A percentile compares a stretch with the other conserved stretches of the same genome.
Conservation (phyloP, 1,140 invertebrate genomes). For the Anastrepha obliqua region DNA sequence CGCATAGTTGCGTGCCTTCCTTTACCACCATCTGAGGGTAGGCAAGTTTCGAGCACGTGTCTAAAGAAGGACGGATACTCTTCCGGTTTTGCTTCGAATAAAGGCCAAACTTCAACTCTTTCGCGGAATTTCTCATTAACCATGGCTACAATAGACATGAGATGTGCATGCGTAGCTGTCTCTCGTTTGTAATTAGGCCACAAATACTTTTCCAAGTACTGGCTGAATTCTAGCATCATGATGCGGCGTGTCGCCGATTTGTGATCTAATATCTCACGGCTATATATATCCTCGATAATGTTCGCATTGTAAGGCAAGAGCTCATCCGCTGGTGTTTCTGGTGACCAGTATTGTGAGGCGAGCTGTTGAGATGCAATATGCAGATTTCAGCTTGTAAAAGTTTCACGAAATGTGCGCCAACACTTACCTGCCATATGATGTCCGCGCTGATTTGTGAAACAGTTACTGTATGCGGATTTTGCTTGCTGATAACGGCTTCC, state of each 20-base stretch:
- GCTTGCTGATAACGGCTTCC: not conserved
- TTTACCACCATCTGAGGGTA: slow-evolving; percentile 58
- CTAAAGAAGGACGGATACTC: slow-evolving; percentile 93
- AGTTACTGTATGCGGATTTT: slow-evolving; percentile 53
- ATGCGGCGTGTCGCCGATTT: slow-evolving; percentile 88
- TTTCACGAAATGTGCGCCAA: slow-evolving; percentile 50
- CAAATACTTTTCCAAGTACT: slow-evolving; percentile 97
- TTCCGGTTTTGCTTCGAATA: slow-evolving; percentile 87
- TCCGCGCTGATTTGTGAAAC: slow-evolving; percentile 87
- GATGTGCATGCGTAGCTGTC: slow-evolving; percentile 84
- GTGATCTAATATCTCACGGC: slow-evolving; percentile 85
- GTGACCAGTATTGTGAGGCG: slow-evolving; percentile 92
- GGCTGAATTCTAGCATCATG: slow-evolving; percentile 97
- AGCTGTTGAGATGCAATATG: slow-evolving; percentile 77
- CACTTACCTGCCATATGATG: slow-evolving; percentile 70
- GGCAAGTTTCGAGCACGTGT: slow-evolving; percentile 83
- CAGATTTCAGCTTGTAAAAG: slow-evolving; percentile 46
- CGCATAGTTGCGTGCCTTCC: slow-evolving; percentile 76
- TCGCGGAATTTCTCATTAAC: slow-evolving; percentile 99
- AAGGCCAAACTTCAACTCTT: slow-evolving; percentile 96
- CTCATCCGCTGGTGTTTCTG: slow-evolving; percentile 82
- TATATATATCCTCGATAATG: slow-evolving; percentile 88
- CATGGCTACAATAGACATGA: slow-evolving; percentile 97
- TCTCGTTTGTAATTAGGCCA: slow-evolving; percentile 94
- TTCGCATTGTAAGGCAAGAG: slow-evolving; percentile 81